Conservation (phyloP, 2,888 invertebrate species). For the Nezara viridula region DNA sequence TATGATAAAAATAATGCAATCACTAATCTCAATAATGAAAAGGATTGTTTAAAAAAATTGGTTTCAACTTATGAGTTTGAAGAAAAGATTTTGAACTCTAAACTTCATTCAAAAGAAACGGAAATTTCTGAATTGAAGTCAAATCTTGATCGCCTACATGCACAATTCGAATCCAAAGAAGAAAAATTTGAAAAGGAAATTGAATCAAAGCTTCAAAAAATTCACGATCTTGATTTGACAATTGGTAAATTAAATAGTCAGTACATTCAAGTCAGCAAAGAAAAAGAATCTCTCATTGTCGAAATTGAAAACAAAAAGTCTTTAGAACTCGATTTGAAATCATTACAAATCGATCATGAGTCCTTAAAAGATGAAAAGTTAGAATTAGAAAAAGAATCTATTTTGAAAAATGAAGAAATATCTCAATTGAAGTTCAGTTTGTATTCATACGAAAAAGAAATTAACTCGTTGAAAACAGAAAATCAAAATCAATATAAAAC, state of each 20-base stretch:
- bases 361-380: not conserved
- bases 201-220: conserved; percentile 34
- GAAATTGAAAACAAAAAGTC: conserved; percentile 45
- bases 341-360: conserved; percentile 23
- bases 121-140: conserved; percentile 43
- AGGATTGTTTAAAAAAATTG: conserved; percentile 6
- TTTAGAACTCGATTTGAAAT: conserved; percentile 24
- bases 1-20: conserved; percentile 20
- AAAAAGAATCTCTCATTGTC: conserved; percentile 35
- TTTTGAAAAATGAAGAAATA: conserved; percentile 36
- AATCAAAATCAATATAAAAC: not conserved
- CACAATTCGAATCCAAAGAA: not conserved
- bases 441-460: not conserved
- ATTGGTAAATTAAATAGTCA: conserved; percentile 54
- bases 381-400: conserved; percentile 39
- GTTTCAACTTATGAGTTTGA: conserved; percentile 52
- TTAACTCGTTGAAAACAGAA: not conserved
- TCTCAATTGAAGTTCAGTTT: not conserved
- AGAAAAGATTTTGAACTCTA: conserved; percentile 47
- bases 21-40: not conserved
- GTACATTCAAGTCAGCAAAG: conserved; percentile 41
- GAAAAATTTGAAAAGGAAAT: conserved; percentile 47
- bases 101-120: conserved; percentile 47
- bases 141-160: not conserved
- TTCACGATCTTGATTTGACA: conserved; percentile 51